These are phyloP conservation scores for Apeltes quadracus DNA, from an alignment of 2,113 vertebrate species.

Conservation along the genomic window DNA sequence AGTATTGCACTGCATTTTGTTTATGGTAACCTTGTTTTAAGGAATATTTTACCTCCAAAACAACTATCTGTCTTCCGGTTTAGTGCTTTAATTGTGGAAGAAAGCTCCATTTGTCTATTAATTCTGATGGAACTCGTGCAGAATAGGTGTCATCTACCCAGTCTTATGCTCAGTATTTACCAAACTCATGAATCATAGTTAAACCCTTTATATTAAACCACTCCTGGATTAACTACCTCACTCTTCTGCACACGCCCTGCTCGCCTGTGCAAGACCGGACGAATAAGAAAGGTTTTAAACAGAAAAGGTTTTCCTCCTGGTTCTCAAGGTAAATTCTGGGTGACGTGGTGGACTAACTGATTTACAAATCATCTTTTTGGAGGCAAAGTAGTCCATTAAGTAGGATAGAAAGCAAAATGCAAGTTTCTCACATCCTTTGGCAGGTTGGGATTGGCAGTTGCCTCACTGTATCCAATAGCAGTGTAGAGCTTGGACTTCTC, in stretches of 20 bases:
- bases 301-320: not conserved
- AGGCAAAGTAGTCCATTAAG: not conserved
- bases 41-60: not conserved
- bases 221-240: not conserved
- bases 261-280: not conserved
- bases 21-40: not conserved
- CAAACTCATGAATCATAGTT: not conserved
- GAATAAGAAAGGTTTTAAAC: not conserved
- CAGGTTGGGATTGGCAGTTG: constrained; percentile 90
- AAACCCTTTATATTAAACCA: not conserved
- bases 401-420: not conserved
- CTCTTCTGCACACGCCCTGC: not conserved
- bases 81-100: not conserved
- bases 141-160: not conserved
- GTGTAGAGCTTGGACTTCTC: constrained; percentile 95
- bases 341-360: not conserved
- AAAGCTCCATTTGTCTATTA: not conserved
- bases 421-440: constrained; percentile 92
- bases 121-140: not conserved
- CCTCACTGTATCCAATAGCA: constrained; percentile 98
- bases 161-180: not conserved
- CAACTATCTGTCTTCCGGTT: not conserved
- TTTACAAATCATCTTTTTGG: not conserved
- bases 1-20: not conserved
- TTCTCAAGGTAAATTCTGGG: not conserved